A percentile compares a stretch with the other conserved stretches of the same genome.
Conservation (phyloP, 2,113 vertebrate genomes). For the Colistium nudipinnis region DNA sequence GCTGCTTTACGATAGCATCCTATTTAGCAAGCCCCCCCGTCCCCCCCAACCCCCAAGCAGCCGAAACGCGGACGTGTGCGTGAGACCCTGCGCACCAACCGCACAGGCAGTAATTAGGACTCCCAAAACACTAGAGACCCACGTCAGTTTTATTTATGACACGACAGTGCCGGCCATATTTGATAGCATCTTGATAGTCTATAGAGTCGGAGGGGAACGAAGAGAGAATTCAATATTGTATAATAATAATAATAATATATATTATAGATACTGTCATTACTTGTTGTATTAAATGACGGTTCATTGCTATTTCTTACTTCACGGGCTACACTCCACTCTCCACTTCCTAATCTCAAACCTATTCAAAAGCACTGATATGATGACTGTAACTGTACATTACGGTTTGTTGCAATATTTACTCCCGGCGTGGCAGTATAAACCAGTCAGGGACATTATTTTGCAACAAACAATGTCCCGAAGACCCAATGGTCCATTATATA, state of each 20-base stretch:
- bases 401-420: too few relatives aligned
- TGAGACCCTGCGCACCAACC: neutral
- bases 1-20: conserved; percentile 60
- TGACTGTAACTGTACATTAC: too few relatives aligned
- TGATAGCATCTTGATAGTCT: conserved; percentile 38
- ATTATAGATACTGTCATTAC: too few relatives aligned
- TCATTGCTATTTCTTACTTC: neutral
- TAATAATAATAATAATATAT: neutral
- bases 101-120: conserved; percentile 25
- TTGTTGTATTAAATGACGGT: too few relatives aligned
- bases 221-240: conserved; percentile 60
- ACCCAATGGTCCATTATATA: too few relatives aligned
- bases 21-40: conserved; percentile 59
- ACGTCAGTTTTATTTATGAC: conserved; percentile 21
- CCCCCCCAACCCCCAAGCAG: too few relatives aligned
- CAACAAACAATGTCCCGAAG: too few relatives aligned
- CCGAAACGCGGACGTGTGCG: conserved; percentile 29
- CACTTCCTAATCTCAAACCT: too few relatives aligned
- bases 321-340: too few relatives aligned
- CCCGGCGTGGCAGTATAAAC: too few relatives aligned
- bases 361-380: too few relatives aligned
- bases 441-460: too few relatives aligned
- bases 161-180: neutral
- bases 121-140: conserved; percentile 8
- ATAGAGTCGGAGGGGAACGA: conserved; percentile 33